Evolutionary conservation across 1,140 invertebrate species (phyloP).

Genomic region (Eurytemora carolleeae): DNA sequence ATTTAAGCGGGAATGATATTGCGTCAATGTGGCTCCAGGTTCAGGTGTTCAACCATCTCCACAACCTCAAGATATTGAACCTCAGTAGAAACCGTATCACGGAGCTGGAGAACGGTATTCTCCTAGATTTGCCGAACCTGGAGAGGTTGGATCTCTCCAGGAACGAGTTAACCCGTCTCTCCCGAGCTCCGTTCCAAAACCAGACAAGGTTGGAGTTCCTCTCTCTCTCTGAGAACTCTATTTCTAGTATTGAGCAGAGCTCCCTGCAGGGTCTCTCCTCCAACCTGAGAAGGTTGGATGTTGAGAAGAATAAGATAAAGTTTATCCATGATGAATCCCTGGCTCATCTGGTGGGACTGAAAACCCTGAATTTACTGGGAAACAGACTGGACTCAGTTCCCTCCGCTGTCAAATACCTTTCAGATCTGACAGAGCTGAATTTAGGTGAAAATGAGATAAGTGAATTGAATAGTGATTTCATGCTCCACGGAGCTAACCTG

Average conservation of each 20-base stretch:
- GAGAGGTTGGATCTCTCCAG: neutral
- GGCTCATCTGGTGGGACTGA: neutral
- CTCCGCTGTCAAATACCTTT: neutral
- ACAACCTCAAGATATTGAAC: neutral
- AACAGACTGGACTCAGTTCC: neutral
- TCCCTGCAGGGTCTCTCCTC: neutral
- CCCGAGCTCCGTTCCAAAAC: neutral
- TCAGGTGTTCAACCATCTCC: neutral
- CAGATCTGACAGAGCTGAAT: neutral
- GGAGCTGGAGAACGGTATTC: neutral
- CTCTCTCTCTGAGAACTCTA: neutral
- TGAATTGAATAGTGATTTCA: neutral
- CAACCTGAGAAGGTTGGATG: neutral
- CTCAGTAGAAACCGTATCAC: neutral
- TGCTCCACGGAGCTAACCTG: neutral
- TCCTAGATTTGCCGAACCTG: neutral
- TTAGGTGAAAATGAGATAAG: neutral
- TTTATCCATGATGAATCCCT: neutral
- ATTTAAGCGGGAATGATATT: neutral
- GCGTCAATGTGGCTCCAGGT: neutral
- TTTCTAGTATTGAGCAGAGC: neutral
- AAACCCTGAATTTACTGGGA: neutral
- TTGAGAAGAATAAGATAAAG: neutral
- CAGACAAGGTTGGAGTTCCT: neutral
- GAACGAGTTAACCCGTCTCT: neutral